Evolutionary conservation across 2,797 vertebrate genomes (phyloP).

Genomic region (Aselliscus stoliczkanus): DNA sequence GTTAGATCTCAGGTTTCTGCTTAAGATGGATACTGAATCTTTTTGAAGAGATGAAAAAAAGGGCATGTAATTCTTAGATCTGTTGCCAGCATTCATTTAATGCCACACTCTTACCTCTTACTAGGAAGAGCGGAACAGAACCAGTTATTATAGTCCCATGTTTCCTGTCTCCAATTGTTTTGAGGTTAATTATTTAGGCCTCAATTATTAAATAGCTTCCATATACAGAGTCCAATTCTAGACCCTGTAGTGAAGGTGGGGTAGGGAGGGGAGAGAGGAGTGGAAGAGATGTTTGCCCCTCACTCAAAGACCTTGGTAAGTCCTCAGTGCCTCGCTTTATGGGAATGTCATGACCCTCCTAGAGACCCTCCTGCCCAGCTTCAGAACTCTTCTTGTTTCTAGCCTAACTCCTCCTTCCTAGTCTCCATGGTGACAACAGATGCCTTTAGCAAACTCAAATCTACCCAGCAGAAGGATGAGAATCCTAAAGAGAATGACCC

Average conservation of each 20-base stretch:
- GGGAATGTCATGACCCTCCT: too few relatives aligned
- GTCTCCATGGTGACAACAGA: too few relatives aligned
- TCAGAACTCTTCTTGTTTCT: too few relatives aligned
- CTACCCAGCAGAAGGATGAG: too few relatives aligned
- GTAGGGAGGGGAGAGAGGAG: too few relatives aligned
- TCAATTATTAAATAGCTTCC: background rate
- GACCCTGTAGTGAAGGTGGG: background rate
- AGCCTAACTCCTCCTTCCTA: too few relatives aligned
- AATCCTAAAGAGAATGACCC: too few relatives aligned
- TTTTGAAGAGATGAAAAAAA: background rate
- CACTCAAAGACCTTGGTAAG: too few relatives aligned
- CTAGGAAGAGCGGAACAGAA: background rate
- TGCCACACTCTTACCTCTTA: background rate
- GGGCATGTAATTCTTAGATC: background rate
- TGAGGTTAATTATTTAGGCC: background rate
- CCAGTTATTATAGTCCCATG: background rate
- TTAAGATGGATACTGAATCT: background rate
- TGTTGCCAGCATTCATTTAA: background rate
- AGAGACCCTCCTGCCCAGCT: too few relatives aligned
- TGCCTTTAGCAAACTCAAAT: too few relatives aligned
- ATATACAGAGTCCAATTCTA: background rate
- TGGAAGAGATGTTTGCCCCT: too few relatives aligned
- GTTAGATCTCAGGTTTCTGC: background rate
- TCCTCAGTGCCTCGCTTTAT: too few relatives aligned
- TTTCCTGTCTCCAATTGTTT: background rate